Percentiles rank a stretch among this genome's conserved stretches.
These are phyloP conservation scores for Timema cristinae DNA, from an alignment of 2,888 invertebrate genomes.

Conservation along the genomic window DNA sequence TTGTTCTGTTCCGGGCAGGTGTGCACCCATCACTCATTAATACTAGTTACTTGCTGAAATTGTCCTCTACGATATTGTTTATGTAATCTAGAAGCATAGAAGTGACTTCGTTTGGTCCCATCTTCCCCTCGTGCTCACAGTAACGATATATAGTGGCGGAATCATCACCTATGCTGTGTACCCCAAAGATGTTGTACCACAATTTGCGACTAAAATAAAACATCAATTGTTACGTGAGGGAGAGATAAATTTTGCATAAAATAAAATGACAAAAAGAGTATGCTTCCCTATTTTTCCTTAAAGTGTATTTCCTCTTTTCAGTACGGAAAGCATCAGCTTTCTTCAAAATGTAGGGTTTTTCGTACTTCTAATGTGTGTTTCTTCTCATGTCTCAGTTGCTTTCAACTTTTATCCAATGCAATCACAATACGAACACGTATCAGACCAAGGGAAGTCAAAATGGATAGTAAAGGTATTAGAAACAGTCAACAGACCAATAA, in stretches of 20 bases:
- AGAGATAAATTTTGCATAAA: conserved; percentile 1
- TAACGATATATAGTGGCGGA: conserved; percentile 6
- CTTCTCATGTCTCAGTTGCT: neutral
- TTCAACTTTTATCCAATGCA: neutral
- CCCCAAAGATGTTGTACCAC: neutral
- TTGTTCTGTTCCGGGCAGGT: neutral
- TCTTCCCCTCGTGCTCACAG: neutral
- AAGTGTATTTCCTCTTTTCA: conserved; percentile 1
- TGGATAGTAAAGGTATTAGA: neutral
- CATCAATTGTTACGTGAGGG: neutral
- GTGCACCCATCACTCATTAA: too few species aligned
- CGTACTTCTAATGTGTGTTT: neutral
- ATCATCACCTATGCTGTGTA: neutral
- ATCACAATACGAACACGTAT: neutral
- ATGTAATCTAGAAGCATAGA: neutral
- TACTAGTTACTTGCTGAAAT: too few species aligned
- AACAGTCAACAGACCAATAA: neutral
- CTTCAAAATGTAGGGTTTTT: neutral
- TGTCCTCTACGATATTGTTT: too few species aligned
- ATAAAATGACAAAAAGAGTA: neutral
- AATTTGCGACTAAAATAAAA: neutral
- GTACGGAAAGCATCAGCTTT: neutral
- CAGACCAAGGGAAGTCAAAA: neutral
- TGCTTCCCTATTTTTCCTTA: neutral
- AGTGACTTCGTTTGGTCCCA: neutral